Base-by-base conservation (phyloP, 2,797 vertebrate genomes). In the Antennarius maculatus region DNA sequence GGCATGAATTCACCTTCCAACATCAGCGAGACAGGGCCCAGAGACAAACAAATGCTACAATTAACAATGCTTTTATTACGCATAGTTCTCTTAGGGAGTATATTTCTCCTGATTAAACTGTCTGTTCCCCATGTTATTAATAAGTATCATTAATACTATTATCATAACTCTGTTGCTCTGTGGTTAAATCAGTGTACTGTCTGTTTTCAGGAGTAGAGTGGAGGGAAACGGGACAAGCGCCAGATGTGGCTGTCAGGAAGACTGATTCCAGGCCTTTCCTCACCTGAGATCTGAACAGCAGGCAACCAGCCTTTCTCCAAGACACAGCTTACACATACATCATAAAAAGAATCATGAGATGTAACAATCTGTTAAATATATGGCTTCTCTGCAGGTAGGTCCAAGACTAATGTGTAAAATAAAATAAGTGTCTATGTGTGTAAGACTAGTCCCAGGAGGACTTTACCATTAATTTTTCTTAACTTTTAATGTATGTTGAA, bases 221-320 rank as follows among this genome's bases (percentile, higher is more conserved):
- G 64, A 86, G 76, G 74, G 74, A 75, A 84, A 51, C 80, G 74
- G 79, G 61, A 79, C 66, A 67, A 93, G 80, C 84, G 77, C 89
- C 90, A 92, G 91, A 92, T 93, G 92, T 93, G 84, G 83, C 76
- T 82, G 88, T 83, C 85, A 86, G 81, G 59, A 81, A 90, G 88
- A 93, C 84, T 87, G 88, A 90, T 92, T 89, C 85, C 88, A 93
- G 88, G 86, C 79, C 62, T 86, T 88, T 87, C 85, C 83, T 86
- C 88, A 88, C 84, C 86, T 86, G 81, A 88, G 84, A 84, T 73
- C 80, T 82, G 74, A 88, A 76, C 84, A 74, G 64, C 80, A 79
- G 74, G 74, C 70, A 10, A 75, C 59, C 71, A 82, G 80, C 71
- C 63, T 57, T 49, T 55, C 77, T 63, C 46, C 28, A 42, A 82